Evolutionary conservation across 2,888 invertebrate genomes (phyloP).

Genomic region (Zele albiditarsus): DNA sequence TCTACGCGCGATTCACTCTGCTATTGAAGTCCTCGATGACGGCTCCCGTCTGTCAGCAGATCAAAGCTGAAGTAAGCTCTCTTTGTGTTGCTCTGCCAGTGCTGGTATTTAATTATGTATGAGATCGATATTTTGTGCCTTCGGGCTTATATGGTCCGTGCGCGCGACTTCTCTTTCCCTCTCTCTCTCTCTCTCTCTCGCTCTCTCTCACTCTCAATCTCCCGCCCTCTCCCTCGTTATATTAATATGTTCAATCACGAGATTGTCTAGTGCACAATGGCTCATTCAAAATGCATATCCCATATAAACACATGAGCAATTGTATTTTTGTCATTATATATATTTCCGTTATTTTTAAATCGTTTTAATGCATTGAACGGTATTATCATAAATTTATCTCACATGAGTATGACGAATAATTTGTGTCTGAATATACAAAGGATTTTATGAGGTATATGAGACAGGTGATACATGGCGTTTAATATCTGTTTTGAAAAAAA

Average conservation of each 20-base stretch:
- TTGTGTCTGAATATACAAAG: not conserved
- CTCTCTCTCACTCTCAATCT: conserved; percentile 38
- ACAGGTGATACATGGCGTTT: conserved; percentile 15
- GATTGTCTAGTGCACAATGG: conserved; percentile 12
- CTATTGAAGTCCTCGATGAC: conserved; percentile 72
- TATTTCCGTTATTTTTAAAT: not conserved
- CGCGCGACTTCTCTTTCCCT: not conserved
- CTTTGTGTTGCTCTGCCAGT: conserved; percentile 70
- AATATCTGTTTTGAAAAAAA: conserved; percentile 35
- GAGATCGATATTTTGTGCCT: conserved; percentile 72
- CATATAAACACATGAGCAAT: not conserved
- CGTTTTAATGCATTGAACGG: not conserved
- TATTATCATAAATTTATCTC: not conserved
- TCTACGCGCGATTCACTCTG: conserved; percentile 53
- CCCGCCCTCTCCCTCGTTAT: conserved; percentile 20
- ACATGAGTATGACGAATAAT: not conserved
- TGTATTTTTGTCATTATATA: too few relatives aligned
- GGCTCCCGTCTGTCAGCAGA: conserved; percentile 72
- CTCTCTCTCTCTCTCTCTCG: not conserved
- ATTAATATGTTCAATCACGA: conserved; percentile 16
- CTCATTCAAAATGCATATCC: not conserved
- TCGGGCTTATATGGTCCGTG: conserved; percentile 55
- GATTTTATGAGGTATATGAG: not conserved
- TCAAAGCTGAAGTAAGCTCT: conserved; percentile 72
- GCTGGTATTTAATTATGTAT: conserved; percentile 73